phyloP scores from a whole-genome alignment of 2,113 vertebrate species.

The Pelodiscus sinensis region DNA sequence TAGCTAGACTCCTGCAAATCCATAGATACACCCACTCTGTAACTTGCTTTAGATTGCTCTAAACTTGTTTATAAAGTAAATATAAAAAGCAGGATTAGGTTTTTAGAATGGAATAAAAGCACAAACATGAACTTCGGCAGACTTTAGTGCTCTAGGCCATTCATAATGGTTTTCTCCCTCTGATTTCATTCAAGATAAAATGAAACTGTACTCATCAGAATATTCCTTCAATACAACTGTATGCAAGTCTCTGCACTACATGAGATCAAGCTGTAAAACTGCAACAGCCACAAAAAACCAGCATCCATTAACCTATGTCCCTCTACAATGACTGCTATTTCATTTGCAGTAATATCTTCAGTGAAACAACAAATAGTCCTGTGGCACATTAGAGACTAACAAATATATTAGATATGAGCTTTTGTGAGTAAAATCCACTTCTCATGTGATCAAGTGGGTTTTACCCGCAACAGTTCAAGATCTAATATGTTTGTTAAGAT shows the following conservation, averaged over 20 bases:
- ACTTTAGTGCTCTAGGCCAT: background rate
- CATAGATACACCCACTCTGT: background rate
- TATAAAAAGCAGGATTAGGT: background rate
- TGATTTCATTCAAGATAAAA: background rate
- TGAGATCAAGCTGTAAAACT: background rate
- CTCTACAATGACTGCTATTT: background rate
- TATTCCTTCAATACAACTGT: background rate
- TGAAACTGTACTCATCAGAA: background rate
- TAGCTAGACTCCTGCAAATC: background rate
- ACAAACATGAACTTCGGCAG: background rate
- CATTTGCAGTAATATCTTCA: background rate
- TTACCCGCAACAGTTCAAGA: too few relatives aligned
- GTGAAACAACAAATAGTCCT: too few relatives aligned
- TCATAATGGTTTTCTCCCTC: background rate
- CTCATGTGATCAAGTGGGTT: too few relatives aligned
- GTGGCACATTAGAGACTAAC: too few relatives aligned
- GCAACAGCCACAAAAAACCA: background rate
- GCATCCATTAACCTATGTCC: background rate
- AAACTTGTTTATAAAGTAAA: background rate
- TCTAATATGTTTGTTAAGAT: too few relatives aligned
- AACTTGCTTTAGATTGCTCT: background rate
- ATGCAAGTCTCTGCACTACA: background rate
- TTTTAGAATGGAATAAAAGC: background rate
- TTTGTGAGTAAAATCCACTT: too few relatives aligned
- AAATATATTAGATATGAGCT: too few relatives aligned